Evolutionary conservation across 2,113 vertebrate species (phyloP).

Genomic region (Ceuthmochares aereus): DNA sequence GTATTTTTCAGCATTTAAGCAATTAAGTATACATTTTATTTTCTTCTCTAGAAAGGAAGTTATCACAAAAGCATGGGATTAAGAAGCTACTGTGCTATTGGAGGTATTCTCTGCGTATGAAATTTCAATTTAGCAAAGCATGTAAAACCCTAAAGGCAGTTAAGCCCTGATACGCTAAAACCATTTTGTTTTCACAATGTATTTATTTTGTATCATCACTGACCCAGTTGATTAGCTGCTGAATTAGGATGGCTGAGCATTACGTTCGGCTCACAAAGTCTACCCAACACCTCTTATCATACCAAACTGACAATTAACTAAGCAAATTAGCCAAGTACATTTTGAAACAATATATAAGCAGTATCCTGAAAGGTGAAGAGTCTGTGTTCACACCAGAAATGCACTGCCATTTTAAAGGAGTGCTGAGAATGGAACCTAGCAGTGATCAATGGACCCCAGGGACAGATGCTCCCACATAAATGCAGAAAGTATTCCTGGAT

Average conservation of each 20-base stretch:
- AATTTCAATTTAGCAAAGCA: conserved; percentile 79
- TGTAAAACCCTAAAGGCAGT: conserved; percentile 65
- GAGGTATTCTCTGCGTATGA: conserved; percentile 65
- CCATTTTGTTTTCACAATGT: conserved; percentile 70
- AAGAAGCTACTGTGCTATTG: conserved; percentile 62
- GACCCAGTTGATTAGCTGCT: conserved; percentile 60
- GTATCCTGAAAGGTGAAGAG: neutral
- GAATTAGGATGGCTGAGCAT: conserved; percentile 46
- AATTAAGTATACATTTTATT: conserved; percentile 77
- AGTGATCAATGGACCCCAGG: neutral
- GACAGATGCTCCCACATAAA: neutral
- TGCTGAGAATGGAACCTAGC: neutral
- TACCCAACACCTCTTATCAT: neutral
- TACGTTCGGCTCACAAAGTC: neutral
- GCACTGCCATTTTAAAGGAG: neutral
- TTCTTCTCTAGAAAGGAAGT: conserved; percentile 64
- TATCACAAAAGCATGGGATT: conserved; percentile 73
- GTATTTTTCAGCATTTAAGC: conserved; percentile 77
- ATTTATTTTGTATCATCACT: conserved; percentile 64
- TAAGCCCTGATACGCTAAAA: conserved; percentile 47
- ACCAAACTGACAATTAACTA: neutral
- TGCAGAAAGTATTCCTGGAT: neutral
- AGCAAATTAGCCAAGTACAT: neutral
- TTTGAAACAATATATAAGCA: neutral
- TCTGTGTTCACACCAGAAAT: neutral